Conservation (phyloP, 2,888 invertebrate species). For the Cantharis rustica region DNA sequence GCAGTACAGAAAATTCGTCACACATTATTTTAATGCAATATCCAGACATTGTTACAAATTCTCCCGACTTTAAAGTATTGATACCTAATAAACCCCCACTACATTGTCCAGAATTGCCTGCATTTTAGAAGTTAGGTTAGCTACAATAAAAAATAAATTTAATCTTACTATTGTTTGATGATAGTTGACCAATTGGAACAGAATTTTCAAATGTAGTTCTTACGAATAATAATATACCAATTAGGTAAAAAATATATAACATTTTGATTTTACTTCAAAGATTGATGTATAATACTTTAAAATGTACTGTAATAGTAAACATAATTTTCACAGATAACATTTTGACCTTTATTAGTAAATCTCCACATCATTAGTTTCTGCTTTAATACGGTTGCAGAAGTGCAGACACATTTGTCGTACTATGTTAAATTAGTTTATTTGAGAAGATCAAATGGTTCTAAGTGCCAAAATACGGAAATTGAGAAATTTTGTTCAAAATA, state of each 20-base stretch:
- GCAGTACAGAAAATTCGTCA: slow-evolving; percentile 7
- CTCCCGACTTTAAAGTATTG: slow-evolving; percentile 7
- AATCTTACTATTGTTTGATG: background rate
- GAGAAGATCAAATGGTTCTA: background rate
- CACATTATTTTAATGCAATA: slow-evolving; percentile 17
- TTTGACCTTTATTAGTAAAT: background rate
- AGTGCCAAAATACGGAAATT: background rate
- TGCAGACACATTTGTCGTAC: background rate
- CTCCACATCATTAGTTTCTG: background rate
- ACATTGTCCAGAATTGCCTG: slow-evolving; percentile 8
- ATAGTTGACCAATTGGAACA: background rate
- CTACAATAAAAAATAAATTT: background rate
- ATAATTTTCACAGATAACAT: background rate
- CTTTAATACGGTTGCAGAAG: background rate
- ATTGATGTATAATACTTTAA: background rate
- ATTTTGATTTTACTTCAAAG: background rate
- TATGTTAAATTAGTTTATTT: background rate
- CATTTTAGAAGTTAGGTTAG: background rate
- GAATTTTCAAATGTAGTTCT: background rate
- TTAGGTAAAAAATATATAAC: background rate
- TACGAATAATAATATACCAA: background rate
- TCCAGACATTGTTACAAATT: slow-evolving; percentile 9
- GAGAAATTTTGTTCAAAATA: too few relatives aligned
- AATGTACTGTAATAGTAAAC: background rate
- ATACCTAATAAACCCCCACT: background rate